A percentile compares a stretch with the other conserved stretches of the same genome.
Evolutionary conservation across 2,113 vertebrate genomes (phyloP).

Genomic region (Hyla sarda): DNA sequence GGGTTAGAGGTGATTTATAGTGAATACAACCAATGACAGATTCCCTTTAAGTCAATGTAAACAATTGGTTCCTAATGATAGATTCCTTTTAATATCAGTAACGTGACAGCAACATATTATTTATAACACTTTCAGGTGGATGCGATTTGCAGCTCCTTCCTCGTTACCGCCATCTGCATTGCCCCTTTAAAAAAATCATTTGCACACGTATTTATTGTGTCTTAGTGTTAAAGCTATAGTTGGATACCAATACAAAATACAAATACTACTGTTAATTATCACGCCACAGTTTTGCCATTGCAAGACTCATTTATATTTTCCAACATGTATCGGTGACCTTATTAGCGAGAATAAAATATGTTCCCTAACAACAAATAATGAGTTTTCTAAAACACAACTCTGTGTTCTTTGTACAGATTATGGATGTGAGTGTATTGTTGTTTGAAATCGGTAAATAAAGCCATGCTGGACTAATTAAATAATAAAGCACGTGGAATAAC

Average conservation of each 20-base stretch:
- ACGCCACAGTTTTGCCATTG: neutral
- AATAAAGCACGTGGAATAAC: neutral
- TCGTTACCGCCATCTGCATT: neutral
- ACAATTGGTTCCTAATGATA: too few relatives aligned
- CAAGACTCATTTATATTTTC: conserved; percentile 28
- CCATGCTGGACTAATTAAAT: conserved; percentile 20
- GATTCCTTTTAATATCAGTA: too few relatives aligned
- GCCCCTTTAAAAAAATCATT: neutral
- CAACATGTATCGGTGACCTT: conserved; percentile 5
- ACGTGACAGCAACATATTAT: too few relatives aligned
- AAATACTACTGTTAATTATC: neutral
- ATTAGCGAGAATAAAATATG: conserved; percentile 3
- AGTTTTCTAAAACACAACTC: conserved; percentile 8
- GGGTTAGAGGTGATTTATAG: too few relatives aligned
- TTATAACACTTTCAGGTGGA: too few relatives aligned
- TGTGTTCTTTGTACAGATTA: conserved; percentile 41
- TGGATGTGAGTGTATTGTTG: conserved; percentile 36
- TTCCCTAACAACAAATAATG: conserved; percentile 28
- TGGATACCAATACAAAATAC: neutral
- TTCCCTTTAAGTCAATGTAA: too few relatives aligned
- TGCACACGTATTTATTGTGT: neutral
- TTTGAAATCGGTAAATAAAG: conserved; percentile 21
- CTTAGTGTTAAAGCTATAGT: neutral
- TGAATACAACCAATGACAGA: too few relatives aligned
- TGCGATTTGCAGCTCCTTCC: too few relatives aligned